Evolutionary conservation across 2,797 vertebrate species (phyloP).

Genomic region (Alca torda): DNA sequence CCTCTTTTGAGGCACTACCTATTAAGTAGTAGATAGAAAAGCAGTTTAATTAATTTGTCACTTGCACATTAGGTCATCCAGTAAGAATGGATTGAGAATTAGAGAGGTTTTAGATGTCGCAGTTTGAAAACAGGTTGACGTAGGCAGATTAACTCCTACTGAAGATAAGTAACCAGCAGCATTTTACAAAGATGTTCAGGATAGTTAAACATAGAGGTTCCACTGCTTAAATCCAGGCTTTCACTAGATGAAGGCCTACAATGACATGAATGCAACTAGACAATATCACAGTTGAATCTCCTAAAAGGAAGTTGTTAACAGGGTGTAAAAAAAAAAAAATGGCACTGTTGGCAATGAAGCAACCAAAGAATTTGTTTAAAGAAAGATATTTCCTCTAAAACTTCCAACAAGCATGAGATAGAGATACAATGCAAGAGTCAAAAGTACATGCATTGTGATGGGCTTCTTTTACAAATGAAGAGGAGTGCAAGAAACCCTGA

Average conservation of each 20-base stretch:
- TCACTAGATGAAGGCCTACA: background rate
- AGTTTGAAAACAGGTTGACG: background rate
- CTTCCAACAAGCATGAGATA: background rate
- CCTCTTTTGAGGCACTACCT: background rate
- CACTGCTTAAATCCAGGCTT: background rate
- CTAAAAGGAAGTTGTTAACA: background rate
- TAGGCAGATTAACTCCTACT: background rate
- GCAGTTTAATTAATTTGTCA: background rate
- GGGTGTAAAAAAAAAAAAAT: background rate
- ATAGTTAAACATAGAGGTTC: background rate
- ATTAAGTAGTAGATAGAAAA: background rate
- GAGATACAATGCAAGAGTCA: background rate
- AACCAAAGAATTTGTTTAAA: background rate
- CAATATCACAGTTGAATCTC: background rate
- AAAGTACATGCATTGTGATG: background rate
- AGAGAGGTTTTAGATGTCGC: background rate
- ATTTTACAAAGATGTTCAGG: background rate
- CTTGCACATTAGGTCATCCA: background rate
- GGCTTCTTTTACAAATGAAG: background rate
- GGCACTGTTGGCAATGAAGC: background rate
- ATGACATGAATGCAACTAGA: background rate
- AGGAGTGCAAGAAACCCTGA: background rate
- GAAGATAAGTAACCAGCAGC: background rate
- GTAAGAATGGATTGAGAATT: background rate
- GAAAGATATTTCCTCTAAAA: background rate